A percentile compares a stretch with the other conserved stretches of the same genome.
Evolutionary conservation across 2,113 vertebrate genomes (phyloP).

Genomic region (Microcebus ravelobensis): DNA sequence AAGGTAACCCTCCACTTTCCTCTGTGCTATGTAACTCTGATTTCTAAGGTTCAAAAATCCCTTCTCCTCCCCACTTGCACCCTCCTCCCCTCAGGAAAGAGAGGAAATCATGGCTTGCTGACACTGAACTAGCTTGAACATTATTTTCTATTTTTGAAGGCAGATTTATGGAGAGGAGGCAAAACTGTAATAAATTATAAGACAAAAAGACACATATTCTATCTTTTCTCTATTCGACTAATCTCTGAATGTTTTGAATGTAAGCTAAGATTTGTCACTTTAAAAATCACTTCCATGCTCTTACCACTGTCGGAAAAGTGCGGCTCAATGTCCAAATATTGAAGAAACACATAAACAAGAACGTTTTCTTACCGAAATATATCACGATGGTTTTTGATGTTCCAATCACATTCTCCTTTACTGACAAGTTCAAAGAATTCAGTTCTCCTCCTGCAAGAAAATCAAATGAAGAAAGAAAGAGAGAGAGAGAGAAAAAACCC

Average conservation of each 20-base stretch:
- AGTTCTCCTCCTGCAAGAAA: slow-evolving; percentile 92
- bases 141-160: slow-evolving; percentile 42
- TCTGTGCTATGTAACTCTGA: not conserved
- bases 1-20: not conserved
- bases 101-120: not conserved
- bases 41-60: not conserved
- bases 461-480: slow-evolving; percentile 71
- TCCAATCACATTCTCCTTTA: slow-evolving; percentile 97
- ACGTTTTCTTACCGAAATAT: slow-evolving; percentile 93
- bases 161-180: not conserved
- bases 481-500: not conserved
- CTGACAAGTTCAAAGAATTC: slow-evolving; percentile 97
- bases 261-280: not conserved
- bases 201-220: not conserved
- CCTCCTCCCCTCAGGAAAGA: not conserved
- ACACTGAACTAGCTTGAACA: not conserved
- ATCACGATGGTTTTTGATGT: slow-evolving; percentile 93
- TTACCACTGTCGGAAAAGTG: slow-evolving; percentile 32
- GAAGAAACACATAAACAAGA: slow-evolving; percentile 60
- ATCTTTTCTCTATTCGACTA: slow-evolving; percentile 32
- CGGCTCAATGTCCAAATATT: slow-evolving; percentile 43
- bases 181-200: slow-evolving; percentile 16
- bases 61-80: not conserved
- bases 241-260: not conserved
- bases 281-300: not conserved